These are phyloP conservation scores for Lepus townsendii DNA, from an alignment of 2,797 vertebrate genomes.

Conservation along the genomic window DNA sequence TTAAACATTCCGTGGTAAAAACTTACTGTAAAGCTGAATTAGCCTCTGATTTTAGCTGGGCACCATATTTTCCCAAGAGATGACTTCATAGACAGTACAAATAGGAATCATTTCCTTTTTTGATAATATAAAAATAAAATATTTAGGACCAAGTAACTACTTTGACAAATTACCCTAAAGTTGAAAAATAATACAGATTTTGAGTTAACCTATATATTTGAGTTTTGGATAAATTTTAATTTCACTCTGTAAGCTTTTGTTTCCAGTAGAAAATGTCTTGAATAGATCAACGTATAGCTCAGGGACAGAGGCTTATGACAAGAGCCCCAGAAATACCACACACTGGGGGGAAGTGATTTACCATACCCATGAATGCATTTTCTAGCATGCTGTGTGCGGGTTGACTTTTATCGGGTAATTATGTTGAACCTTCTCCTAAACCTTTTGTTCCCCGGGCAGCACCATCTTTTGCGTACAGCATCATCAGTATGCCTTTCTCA, in stretches of 20 bases:
- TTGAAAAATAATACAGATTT: background rate
- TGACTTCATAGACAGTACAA: background rate
- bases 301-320: constrained; percentile 4
- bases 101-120: background rate
- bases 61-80: background rate
- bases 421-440: constrained; percentile 77
- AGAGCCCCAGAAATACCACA: constrained; percentile 16
- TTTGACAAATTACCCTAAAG: background rate
- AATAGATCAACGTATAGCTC: constrained; percentile 27
- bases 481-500: constrained; percentile 80
- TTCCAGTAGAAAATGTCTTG: background rate
- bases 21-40: background rate
- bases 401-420: constrained; percentile 80
- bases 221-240: constrained; percentile 44
- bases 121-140: background rate
- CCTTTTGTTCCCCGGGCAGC: constrained; percentile 81
- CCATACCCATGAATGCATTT: constrained; percentile 42
- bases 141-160: background rate
- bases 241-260: constrained; percentile 52
- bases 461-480: constrained; percentile 74
- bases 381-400: constrained; percentile 35
- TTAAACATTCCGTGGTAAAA: background rate
- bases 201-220: constrained; percentile 26
- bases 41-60: background rate
- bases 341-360: constrained; percentile 63